phyloP scores from a whole-genome alignment of 2,888 invertebrate genomes.

The Drosophila histrio region DNA sequence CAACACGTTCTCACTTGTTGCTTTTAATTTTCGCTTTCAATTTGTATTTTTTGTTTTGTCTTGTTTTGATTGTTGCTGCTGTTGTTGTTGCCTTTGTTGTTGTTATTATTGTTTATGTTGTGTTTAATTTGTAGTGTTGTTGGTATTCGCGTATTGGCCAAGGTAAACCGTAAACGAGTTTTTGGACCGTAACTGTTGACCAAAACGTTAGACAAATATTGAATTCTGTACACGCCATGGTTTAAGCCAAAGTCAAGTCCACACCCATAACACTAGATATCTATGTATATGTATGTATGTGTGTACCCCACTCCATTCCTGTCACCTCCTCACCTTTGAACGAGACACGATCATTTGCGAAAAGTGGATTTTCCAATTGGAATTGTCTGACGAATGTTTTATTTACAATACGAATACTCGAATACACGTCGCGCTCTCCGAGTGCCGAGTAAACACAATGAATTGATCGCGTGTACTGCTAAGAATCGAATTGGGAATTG shows the following conservation, averaged over 20 bases:
- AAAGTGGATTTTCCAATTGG: conserved; percentile 15
- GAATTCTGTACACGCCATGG: conserved; percentile 41
- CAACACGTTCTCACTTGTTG: neutral
- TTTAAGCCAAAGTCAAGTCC: conserved; percentile 47
- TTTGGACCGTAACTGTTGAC: conserved; percentile 25
- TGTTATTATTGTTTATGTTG: conserved; percentile 4
- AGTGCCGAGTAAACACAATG: neutral
- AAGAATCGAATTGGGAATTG: neutral
- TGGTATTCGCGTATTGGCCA: conserved; percentile 44
- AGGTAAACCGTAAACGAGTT: conserved; percentile 59
- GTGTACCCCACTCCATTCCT: neutral
- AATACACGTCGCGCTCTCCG: neutral
- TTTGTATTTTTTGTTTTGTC: conserved; percentile 19
- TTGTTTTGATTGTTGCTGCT: conserved; percentile 25
- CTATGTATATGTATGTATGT: neutral
- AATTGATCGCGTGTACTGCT: neutral
- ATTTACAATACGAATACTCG: conserved; percentile 3
- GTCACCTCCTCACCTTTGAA: neutral
- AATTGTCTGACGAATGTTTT: neutral
- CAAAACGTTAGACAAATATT: conserved; percentile 33
- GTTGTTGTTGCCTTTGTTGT: conserved; percentile 15
- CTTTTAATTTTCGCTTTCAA: conserved; percentile 15
- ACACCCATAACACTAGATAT: neutral
- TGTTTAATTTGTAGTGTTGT: conserved; percentile 28
- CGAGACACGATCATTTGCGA: neutral